These are phyloP conservation scores for Pterocles gutturalis DNA, from an alignment of 2,113 vertebrate genomes.

Conservation along the genomic window DNA sequence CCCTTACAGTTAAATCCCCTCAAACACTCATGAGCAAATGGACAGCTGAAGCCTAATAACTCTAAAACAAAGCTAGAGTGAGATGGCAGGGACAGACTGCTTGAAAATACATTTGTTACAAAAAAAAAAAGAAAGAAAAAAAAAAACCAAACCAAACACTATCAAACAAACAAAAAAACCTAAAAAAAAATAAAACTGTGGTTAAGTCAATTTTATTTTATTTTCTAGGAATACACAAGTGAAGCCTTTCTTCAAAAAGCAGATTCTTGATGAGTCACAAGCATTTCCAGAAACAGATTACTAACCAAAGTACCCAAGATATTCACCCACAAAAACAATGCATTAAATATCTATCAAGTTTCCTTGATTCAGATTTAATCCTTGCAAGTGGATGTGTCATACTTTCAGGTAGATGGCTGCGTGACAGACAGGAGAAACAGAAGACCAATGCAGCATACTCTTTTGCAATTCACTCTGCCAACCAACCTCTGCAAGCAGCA, in stretches of 20 bases:
- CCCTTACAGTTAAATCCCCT: not conserved
- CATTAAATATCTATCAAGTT: not conserved
- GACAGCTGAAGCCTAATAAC: not conserved
- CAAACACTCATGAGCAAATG: not conserved
- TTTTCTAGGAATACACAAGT: not conserved
- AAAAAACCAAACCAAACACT: too few relatives aligned
- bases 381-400: not conserved
- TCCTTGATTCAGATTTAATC: not conserved
- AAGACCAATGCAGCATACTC: not conserved
- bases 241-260: not conserved
- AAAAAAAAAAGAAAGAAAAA: not conserved
- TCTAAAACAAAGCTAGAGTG: not conserved
- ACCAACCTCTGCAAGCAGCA: not conserved
- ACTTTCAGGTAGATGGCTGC: not conserved
- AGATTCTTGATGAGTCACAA: not conserved
- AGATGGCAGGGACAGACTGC: not conserved
- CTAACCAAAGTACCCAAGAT: not conserved
- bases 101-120: not conserved
- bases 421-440: not conserved
- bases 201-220: not conserved
- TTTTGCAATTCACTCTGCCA: not conserved
- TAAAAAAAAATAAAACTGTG: not conserved
- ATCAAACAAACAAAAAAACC: too few relatives aligned
- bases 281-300: not conserved
- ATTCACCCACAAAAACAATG: not conserved